Evolutionary conservation across 2,888 invertebrate species (phyloP), one percentile per base, ranked within the genome.

Genomic region (Ichneumoninae sp.): DNA sequence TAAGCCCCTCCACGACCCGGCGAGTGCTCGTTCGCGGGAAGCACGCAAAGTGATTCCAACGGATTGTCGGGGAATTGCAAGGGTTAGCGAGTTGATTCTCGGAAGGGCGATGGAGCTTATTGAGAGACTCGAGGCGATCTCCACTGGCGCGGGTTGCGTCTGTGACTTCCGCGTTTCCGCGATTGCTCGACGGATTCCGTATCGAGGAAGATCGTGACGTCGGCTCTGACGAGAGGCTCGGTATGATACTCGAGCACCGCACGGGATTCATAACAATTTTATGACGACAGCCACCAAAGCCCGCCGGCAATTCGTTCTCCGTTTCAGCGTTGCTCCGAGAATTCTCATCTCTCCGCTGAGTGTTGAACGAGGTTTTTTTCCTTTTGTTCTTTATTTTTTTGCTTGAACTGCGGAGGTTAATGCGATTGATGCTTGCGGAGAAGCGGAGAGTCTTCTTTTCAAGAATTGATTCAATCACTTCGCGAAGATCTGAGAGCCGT

Each of bases 171-270:
- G 26, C 13, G 19, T 62, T 26, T 47, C 10, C 1, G n/a, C n/a
- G 13, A 36, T 66, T 13, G 70, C 10, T 36, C 57, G 47, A 19
- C n/a, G 57, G 7, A 68, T 72, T 47, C 47, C 52, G 30, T 6
- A 79, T 71, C 68, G 71, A 50, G 47, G 19, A 19, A 26, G 78
- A 75, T 84, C 84, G 84, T 84, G 84, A 82, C 60, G 60, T 75
- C 71, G 52, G 7, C 57, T 60, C 44, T 44, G 75, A 82, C 57
- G 26, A 60, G 75, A 70, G 75, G 78, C 78, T 84, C 74, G 79
- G 52, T 52, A 26, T 13, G 44, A 70, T 22, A 65, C 65, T 68
- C 36, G 16, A 36, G 65, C 26, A 54, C 57, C 65, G 33, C 7
- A 62, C 40, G 69, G 60, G 60, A 65, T 74, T 47, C 57, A 16